Conservation (phyloP, 2,113 vertebrate genomes). For the Tetraodon nigroviridis region DNA sequence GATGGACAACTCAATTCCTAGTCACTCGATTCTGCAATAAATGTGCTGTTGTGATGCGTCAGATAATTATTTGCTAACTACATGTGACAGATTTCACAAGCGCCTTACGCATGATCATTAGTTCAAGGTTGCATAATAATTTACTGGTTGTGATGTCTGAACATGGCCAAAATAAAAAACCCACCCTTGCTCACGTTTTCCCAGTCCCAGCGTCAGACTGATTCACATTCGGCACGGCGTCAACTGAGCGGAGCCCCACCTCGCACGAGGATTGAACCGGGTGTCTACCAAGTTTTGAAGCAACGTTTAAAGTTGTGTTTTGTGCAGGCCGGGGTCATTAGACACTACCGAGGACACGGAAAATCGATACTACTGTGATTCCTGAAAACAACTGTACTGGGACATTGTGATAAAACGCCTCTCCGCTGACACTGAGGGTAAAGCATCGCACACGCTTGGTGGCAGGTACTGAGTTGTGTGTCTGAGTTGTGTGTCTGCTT, state of each 20-base stretch:
- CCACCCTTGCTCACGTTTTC: background rate
- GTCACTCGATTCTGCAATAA: background rate
- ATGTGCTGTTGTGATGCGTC: background rate
- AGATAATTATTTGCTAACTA: too few species aligned
- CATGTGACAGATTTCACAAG: too few species aligned
- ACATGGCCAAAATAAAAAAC: too few species aligned
- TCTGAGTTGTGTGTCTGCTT: too few species aligned
- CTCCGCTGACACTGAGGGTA: background rate
- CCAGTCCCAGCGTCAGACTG: background rate
- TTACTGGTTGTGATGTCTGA: too few species aligned
- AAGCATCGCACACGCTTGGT: background rate
- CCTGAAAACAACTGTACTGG: slow-evolving; percentile 12
- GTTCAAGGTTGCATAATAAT: too few species aligned
- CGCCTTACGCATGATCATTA: too few species aligned
- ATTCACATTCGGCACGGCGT: background rate
- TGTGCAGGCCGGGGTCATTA: background rate
- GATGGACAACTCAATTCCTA: background rate
- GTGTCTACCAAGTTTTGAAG: too few species aligned
- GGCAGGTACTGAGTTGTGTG: background rate
- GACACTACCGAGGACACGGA: slow-evolving; percentile 4
- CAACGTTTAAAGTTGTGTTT: background rate
- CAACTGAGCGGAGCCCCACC: too few species aligned
- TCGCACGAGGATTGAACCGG: too few species aligned
- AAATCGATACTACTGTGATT: slow-evolving; percentile 14
- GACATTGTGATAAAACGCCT: slow-evolving; percentile 1